Evolutionary conservation across 1,140 invertebrate species (phyloP).

Genomic region (Reticulitermes speratus): DNA sequence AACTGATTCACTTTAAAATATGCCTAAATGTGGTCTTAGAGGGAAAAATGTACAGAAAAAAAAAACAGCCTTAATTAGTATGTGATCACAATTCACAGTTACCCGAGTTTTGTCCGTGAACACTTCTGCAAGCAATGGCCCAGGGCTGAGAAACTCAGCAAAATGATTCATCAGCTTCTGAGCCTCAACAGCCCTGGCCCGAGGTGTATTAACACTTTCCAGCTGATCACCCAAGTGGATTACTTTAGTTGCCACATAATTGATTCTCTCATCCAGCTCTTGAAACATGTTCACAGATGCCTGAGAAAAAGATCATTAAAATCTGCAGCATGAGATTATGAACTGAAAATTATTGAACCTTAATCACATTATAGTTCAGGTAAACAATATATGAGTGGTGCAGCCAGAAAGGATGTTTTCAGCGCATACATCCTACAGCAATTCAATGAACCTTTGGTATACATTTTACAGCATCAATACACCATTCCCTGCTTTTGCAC

Average conservation of each 20-base stretch:
- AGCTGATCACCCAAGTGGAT: slow-evolving; percentile 96
- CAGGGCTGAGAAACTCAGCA: slow-evolving; percentile 86
- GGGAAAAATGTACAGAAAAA: no score
- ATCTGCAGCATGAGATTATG: not conserved
- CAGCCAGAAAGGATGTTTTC: not conserved
- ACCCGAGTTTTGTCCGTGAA: slow-evolving; percentile 86
- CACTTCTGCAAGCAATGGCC: slow-evolving; percentile 79
- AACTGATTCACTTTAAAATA: no score
- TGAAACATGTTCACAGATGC: slow-evolving; percentile 84
- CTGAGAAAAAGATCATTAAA: slow-evolving; percentile 48
- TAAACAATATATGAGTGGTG: not conserved
- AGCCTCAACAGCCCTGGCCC: slow-evolving; percentile 91
- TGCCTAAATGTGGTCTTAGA: no score
- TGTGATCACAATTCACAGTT: slow-evolving; percentile 32
- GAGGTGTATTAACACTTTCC: slow-evolving; percentile 93
- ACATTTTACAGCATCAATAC: no score
- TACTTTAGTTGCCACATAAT: slow-evolving; percentile 95
- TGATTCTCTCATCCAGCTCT: slow-evolving; percentile 93
- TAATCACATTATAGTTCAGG: not conserved
- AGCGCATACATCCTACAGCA: not conserved
- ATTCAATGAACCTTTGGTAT: no score
- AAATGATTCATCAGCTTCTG: slow-evolving; percentile 92
- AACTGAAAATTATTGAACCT: no score
- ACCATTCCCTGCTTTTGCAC: no score
- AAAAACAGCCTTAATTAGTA: no score